These are phyloP conservation scores for Mesembrinibis cayennensis DNA, from an alignment of 2,113 vertebrate species.

Conservation along the genomic window DNA sequence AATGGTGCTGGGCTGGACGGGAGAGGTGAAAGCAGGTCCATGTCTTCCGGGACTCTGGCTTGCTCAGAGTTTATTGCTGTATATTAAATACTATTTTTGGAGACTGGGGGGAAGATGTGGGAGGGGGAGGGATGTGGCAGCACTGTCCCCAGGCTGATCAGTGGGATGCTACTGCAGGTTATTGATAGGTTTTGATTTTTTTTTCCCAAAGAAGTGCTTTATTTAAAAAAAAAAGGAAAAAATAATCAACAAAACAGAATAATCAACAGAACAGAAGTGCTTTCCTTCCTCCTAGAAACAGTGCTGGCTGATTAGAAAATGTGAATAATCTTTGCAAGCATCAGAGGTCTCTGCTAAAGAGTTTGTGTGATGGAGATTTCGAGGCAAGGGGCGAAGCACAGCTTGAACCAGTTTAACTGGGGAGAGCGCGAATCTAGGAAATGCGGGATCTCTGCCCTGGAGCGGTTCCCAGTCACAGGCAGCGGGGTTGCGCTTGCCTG, in stretches of 20 bases:
- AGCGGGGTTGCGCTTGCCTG: neutral
- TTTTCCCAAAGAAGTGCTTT: slow-evolving; percentile 44
- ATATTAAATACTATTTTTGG: slow-evolving; percentile 60
- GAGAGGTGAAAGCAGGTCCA: slow-evolving; percentile 21
- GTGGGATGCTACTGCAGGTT: neutral
- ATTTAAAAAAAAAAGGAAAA: slow-evolving; percentile 25
- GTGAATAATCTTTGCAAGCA: slow-evolving; percentile 1
- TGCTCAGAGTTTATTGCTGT: slow-evolving; percentile 58
- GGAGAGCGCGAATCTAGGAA: neutral
- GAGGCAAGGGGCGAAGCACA: neutral
- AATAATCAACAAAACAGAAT: neutral
- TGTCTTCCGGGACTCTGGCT: slow-evolving; percentile 56
- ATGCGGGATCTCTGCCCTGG: neutral
- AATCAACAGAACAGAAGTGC: slow-evolving; percentile 12
- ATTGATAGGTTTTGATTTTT: neutral
- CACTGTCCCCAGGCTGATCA: neutral
- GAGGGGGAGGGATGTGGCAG: neutral
- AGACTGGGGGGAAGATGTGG: neutral
- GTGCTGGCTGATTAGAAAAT: slow-evolving; percentile 20
- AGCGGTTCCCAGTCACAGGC: neutral
- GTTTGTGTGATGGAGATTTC: neutral
- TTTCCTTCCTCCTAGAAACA: slow-evolving; percentile 51
- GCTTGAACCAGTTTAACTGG: neutral
- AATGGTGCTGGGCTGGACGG: neutral
- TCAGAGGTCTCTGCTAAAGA: neutral